Percentiles rank a stretch among this genome's conserved stretches.
These are phyloP conservation scores for Hirtodrosophila trivittata DNA, from an alignment of 2,888 invertebrate genomes.

Conservation along the genomic window DNA sequence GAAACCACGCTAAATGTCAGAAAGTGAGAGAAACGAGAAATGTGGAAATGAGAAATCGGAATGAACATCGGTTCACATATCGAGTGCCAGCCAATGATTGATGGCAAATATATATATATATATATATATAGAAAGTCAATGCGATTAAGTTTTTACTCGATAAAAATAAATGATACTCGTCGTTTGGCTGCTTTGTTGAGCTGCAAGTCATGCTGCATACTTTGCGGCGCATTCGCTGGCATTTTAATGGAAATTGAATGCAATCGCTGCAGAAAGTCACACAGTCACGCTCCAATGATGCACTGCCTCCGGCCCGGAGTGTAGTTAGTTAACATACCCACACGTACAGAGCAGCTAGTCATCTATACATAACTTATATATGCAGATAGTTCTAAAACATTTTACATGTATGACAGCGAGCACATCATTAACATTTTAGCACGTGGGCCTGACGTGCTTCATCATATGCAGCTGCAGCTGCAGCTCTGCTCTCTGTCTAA, in stretches of 20 bases:
- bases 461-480: conserved; percentile 59
- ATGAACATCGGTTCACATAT: conserved; percentile 29
- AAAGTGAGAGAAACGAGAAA: not conserved
- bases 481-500: conserved; percentile 1
- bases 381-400: conserved; percentile 7
- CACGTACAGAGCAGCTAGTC: conserved; percentile 21
- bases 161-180: not conserved
- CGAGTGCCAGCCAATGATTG: conserved; percentile 50
- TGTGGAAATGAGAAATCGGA: conserved; percentile 45
- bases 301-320: conserved; percentile 20
- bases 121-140: no score
- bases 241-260: conserved; percentile 73
- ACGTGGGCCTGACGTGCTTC: conserved; percentile 63
- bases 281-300: conserved; percentile 50
- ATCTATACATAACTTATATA: not conserved
- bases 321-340: conserved; percentile 58
- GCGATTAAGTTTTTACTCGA: conserved; percentile 30
- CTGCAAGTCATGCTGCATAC: conserved; percentile 59
- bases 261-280: conserved; percentile 64
- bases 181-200: conserved; percentile 10
- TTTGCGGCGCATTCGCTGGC: conserved; percentile 54
- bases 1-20: conserved; percentile 86
- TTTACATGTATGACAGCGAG: conserved; percentile 38
- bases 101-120: no score
- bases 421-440: conserved; percentile 75